Base-by-base conservation (phyloP, 2,888 invertebrate genomes). In the Volucella inflata region DNA sequence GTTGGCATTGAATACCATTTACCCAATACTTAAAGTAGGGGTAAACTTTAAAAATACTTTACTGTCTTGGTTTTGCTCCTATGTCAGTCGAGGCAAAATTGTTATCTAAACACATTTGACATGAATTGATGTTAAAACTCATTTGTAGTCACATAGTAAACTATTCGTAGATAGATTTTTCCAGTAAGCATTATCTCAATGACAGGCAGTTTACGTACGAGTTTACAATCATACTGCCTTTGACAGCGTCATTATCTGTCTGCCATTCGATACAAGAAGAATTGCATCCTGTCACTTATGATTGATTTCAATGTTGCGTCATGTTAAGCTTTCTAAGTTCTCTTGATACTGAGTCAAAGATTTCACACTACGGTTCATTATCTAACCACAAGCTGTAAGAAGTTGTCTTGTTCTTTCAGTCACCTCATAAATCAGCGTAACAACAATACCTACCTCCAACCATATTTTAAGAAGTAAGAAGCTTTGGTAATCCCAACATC, bases 271-370 rank as follows among this genome's bases (percentile, higher is more conserved):
- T 65, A 53, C 65, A 53, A 67, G 70, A 64, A 51, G 64, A 70
- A 71, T 40, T 46, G 21, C 46, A 76, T 48, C 30, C 70, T 77
- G 76, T 42, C 71, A 65, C 59, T 53, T 76, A 30, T 82, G 76
- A 82, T 82, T 82, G 81, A 82, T 82, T 59, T 82, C 70, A 77
- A 53, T 48, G 51, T 59, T 46, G 71, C 53, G 57, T 62, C 57
- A 50, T 9, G 59, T 36, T 44, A 51, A 17, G 42, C 42, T 42
- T 38, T 48, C 30, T 21, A 68, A 53, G 60, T 40, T 59, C 16
- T 51, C 59, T 70, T 65, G 77, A 57, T 64, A 65, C n/a, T 46
- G n/a, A 36, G 40, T 71, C 77, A 60, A 65, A 72, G 57, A 68
- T 62, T 57, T 78, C 67, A 68, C 67, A 74, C 67, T 57, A 44